Evolutionary conservation across 2,888 invertebrate genomes (phyloP).

Genomic region (Trichogramma evanescens): DNA sequence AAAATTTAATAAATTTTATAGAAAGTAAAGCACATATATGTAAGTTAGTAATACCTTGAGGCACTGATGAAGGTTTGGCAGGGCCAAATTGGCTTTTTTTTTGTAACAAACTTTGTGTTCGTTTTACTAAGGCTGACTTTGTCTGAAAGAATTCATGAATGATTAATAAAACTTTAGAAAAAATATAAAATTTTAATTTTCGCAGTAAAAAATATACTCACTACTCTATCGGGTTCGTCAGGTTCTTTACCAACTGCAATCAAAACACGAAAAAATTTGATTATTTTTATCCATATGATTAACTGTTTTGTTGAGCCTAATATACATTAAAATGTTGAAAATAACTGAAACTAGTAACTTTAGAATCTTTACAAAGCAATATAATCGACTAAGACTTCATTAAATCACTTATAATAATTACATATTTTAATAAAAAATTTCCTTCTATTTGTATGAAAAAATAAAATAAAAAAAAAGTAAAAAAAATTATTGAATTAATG

Average conservation of each 20-base stretch:
- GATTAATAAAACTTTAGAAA: not conserved
- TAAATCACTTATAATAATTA: too few relatives aligned
- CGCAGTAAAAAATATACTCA: slow-evolving; percentile 28
- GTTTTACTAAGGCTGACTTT: slow-evolving; percentile 41
- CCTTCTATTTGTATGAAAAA: too few relatives aligned
- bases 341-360: too few relatives aligned
- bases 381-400: too few relatives aligned
- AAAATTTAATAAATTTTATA: not conserved
- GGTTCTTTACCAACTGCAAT: slow-evolving; percentile 42
- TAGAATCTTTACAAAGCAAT: too few relatives aligned
- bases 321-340: too few relatives aligned
- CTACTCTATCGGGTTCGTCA: slow-evolving; percentile 46
- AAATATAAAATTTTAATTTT: not conserved
- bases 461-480: too few relatives aligned
- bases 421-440: too few relatives aligned
- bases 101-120: slow-evolving; percentile 33
- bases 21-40: slow-evolving; percentile 10
- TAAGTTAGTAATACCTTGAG: slow-evolving; percentile 30
- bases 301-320: too few relatives aligned
- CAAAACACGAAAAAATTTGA: slow-evolving; percentile 15
- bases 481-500: too few relatives aligned
- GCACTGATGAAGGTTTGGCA: slow-evolving; percentile 33
- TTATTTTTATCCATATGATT: too few relatives aligned
- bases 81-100: slow-evolving; percentile 45
- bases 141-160: slow-evolving; percentile 29